phyloP scores from a whole-genome alignment of 1,140 invertebrate species.

The Camponotus floridanus region DNA sequence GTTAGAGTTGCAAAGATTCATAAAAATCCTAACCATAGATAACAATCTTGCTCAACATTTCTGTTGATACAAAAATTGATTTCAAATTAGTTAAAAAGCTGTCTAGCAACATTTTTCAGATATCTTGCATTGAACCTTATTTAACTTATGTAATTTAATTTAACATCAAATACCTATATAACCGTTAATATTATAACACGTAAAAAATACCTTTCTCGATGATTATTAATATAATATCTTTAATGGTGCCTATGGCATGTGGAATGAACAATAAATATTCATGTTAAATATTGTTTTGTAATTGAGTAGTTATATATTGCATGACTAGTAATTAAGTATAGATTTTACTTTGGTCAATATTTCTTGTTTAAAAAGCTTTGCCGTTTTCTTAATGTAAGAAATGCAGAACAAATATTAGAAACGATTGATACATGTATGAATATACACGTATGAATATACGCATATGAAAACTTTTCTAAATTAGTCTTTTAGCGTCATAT shows the following conservation, averaged over 20 bases:
- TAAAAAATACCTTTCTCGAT: slow-evolving; percentile 6
- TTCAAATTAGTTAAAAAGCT: neutral
- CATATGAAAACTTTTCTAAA: neutral
- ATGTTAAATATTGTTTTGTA: slow-evolving; percentile 57
- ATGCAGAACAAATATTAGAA: slow-evolving; percentile 52
- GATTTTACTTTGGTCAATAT: slow-evolving; percentile 10
- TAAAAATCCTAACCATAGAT: too few relatives aligned
- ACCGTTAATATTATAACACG: slow-evolving; percentile 3
- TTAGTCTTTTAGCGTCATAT: slow-evolving; percentile 27
- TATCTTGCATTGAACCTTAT: neutral
- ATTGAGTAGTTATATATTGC: slow-evolving; percentile 21
- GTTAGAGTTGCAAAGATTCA: too few relatives aligned
- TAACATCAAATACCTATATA: neutral
- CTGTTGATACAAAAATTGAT: too few relatives aligned
- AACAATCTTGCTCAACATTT: too few relatives aligned
- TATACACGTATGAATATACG: slow-evolving; percentile 36
- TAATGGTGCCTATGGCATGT: slow-evolving; percentile 63
- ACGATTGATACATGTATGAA: slow-evolving; percentile 4
- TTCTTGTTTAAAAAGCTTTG: slow-evolving; percentile 40
- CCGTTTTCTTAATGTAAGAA: slow-evolving; percentile 9
- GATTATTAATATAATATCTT: slow-evolving; percentile 46
- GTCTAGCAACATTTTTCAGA: neutral
- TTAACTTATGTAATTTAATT: neutral
- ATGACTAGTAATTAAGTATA: slow-evolving; percentile 65
- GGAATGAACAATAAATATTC: slow-evolving; percentile 70